Evolutionary conservation across 2,113 vertebrate genomes (phyloP), one percentile per base, ranked within the genome.

Genomic region (Eurypyga helias): DNA sequence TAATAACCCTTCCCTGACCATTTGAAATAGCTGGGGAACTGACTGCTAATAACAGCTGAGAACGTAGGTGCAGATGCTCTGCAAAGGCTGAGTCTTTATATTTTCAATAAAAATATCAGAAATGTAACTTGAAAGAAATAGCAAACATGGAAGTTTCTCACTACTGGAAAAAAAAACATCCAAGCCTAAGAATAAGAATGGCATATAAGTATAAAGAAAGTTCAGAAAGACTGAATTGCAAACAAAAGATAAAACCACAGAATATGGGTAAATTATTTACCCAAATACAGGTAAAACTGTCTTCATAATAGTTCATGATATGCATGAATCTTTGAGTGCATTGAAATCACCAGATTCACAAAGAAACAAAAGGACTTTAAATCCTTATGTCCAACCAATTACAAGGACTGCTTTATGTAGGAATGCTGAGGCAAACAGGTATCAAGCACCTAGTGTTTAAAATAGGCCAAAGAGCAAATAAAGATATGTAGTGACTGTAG

Each of bases 401-500:
- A 14, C 89, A 71, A 87, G 20, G 18, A n/a, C 5, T 61, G 13
- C 5, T 19, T 64, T 41, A 28, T 1, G 4, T 6, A 70, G 23
- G 33, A 93, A 71, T 23, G 21, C 33, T 0, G 0, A 87, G n/a
- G 28, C 7, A 60, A 91, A 83, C 11, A 5, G 9, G 10, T 25
- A 66, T 36, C 1, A 5, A 73, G 20, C 17, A 70, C 9, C 18
- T 28, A 14, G 21, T 9, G 13, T 76, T 89, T 76, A n/a, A 82
- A 90, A 78, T 0, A 67, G 41, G 41, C 15, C 26, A 90, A 81
- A 26, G 23, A 69, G 41, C 85, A 7, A 88, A 5, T 36, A 18
- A 26, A 81, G 60, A 19, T 18, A 6, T 0, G 0, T 7, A 55
- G 52, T 19, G 90, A 3, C 15, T 9, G 5, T 3, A 13, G 24